Evolutionary conservation across 1,140 invertebrate genomes (phyloP).

Genomic region (Hypsibius dujardini): DNA sequence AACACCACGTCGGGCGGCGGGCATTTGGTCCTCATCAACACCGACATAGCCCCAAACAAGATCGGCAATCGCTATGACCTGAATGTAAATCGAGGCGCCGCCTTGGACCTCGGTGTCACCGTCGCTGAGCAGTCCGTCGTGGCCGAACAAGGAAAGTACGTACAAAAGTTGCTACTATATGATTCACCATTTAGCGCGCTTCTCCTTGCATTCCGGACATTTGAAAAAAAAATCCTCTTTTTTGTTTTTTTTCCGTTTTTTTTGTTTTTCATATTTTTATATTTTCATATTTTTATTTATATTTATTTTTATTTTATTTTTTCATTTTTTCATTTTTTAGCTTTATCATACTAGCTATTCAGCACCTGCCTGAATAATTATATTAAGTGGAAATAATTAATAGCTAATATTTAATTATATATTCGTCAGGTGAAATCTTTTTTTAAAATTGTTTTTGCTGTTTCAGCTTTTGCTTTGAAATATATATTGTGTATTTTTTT

Average conservation of each 20-base stretch:
- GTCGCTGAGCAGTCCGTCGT: background rate
- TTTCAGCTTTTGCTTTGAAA: background rate
- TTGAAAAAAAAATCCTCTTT: too few species aligned
- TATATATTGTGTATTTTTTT: background rate
- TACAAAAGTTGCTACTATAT: background rate
- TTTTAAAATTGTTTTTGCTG: background rate
- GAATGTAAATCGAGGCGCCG: background rate
- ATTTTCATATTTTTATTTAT: too few species aligned
- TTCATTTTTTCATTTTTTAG: too few species aligned
- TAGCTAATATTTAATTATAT: background rate
- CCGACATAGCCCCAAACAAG: background rate
- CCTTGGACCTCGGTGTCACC: background rate
- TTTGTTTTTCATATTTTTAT: too few species aligned
- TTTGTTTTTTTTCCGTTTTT: too few species aligned
- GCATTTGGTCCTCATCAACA: background rate
- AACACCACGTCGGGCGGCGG: constrained; percentile 1
- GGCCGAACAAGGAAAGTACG: constrained; percentile 1
- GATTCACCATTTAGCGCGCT: background rate
- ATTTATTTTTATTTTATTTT: too few species aligned
- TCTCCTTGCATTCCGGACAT: background rate
- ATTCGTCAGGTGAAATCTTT: too few species aligned
- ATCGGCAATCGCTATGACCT: background rate
- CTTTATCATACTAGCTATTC: too few species aligned
- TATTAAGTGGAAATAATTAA: background rate
- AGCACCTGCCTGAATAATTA: background rate